These are phyloP conservation scores for Silurus meridionalis DNA, from an alignment of 2,113 vertebrate species.

Conservation along the genomic window DNA sequence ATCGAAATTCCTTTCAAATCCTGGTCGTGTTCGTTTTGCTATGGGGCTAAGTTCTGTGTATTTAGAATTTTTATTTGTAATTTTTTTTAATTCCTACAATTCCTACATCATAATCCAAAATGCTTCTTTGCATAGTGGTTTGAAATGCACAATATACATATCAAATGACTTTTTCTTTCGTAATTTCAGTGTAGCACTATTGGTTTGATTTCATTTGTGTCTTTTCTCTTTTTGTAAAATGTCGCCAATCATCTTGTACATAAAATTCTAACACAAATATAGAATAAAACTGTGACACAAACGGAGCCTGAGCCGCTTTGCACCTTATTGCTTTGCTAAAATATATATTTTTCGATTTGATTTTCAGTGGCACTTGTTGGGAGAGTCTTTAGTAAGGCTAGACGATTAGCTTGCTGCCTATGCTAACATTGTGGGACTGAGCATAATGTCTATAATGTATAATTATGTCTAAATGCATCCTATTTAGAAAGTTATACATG, in stretches of 20 bases:
- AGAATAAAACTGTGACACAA: slow-evolving; percentile 57
- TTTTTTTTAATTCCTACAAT: background rate
- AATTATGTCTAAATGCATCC: background rate
- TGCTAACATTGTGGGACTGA: background rate
- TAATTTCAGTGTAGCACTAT: slow-evolving; percentile 58
- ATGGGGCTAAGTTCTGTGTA: background rate
- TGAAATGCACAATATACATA: slow-evolving; percentile 34
- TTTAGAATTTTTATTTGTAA: background rate
- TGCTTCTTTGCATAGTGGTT: slow-evolving; percentile 13
- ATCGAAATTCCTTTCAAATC: background rate
- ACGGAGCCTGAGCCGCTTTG: background rate
- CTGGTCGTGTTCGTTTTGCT: background rate
- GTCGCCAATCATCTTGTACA: slow-evolving; percentile 70
- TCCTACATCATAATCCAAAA: slow-evolving; percentile 18
- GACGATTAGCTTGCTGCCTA: background rate
- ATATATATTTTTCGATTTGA: background rate
- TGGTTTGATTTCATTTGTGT: slow-evolving; percentile 59
- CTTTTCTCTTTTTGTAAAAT: slow-evolving; percentile 62
- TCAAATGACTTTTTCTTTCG: background rate
- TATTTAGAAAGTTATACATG: background rate
- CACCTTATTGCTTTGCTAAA: slow-evolving; percentile 7
- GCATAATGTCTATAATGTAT: background rate
- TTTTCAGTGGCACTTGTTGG: background rate
- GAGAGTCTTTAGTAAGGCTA: background rate
- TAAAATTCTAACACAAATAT: slow-evolving; percentile 76